A percentile compares a stretch with the other conserved stretches of the same genome.
These are phyloP conservation scores for Danio kyathit DNA, from an alignment of 2,797 vertebrate genomes.

Conservation along the genomic window DNA sequence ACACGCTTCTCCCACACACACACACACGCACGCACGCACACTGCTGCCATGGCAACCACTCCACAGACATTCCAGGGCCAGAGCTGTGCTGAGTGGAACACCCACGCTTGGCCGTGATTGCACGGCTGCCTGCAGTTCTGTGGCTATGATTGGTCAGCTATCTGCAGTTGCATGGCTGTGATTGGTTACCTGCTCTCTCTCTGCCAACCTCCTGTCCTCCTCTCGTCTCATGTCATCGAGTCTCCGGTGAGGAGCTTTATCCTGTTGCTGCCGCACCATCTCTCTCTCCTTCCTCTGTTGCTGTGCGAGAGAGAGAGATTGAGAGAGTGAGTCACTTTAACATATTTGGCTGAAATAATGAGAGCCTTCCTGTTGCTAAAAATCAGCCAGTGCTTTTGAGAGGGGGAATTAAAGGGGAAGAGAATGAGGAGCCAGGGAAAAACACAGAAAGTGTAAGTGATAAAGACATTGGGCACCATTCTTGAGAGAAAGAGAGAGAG, in stretches of 20 bases:
- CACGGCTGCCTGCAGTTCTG: conserved; percentile 46
- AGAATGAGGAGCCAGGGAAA: background rate
- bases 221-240: conserved; percentile 90
- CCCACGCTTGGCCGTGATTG: conserved; percentile 65
- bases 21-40: conserved; percentile 50
- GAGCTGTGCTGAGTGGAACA: conserved; percentile 64
- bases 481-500: background rate
- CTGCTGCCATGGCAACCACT: conserved; percentile 86
- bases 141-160: conserved; percentile 82
- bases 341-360: conserved; percentile 53
- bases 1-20: conserved; percentile 39
- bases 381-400: conserved; percentile 39
- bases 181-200: conserved; percentile 90
- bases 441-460: conserved; percentile 11
- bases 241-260: conserved; percentile 91
- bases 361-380: conserved; percentile 48
- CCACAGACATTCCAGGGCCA: conserved; percentile 80
- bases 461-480: background rate
- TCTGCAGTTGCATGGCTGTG: conserved; percentile 49
- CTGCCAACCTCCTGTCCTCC: conserved; percentile 89
- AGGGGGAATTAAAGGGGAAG: conserved; percentile 12
- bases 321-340: conserved; percentile 47
- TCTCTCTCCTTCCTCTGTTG: conserved; percentile 93
- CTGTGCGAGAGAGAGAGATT: conserved; percentile 67
- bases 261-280: conserved; percentile 92